phyloP scores from a whole-genome alignment of 1,140 invertebrate species.

The Ladona fulva region DNA sequence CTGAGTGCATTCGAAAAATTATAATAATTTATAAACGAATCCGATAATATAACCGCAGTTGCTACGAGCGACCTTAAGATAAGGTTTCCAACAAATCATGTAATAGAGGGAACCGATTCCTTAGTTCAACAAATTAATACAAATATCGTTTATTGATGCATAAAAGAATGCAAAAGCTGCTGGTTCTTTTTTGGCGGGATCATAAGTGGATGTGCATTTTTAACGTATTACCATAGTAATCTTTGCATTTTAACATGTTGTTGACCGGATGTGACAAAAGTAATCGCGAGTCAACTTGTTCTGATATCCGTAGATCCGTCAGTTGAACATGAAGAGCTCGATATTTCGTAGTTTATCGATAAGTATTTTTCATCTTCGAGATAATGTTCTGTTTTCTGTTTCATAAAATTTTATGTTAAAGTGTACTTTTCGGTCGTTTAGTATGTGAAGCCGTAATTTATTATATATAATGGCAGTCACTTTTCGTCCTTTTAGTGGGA shows the following conservation, averaged over 20 bases:
- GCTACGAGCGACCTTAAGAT: too few relatives aligned
- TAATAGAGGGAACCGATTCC: too few relatives aligned
- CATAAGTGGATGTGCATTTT: too few relatives aligned
- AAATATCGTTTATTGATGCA: too few relatives aligned
- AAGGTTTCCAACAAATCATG: too few relatives aligned
- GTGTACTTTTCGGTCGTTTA: background rate
- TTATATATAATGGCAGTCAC: background rate
- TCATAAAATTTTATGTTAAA: background rate
- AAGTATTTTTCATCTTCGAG: background rate
- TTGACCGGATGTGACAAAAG: slow-evolving; percentile 4
- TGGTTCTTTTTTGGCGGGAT: too few relatives aligned
- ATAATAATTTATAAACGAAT: too few relatives aligned
- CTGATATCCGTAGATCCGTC: background rate
- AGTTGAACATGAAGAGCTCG: background rate
- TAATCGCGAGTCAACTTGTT: background rate
- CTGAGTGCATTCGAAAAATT: too few relatives aligned
- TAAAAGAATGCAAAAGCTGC: too few relatives aligned
- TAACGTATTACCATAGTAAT: background rate
- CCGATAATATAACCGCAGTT: too few relatives aligned
- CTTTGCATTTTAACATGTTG: background rate
- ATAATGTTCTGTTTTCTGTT: background rate
- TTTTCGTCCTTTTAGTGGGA: background rate
- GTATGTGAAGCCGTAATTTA: background rate
- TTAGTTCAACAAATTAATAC: too few relatives aligned
- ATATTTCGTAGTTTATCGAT: too few relatives aligned